Evolutionary conservation across 53 echinoderm and acorn worm species (phyloP), one percentile per base, ranked within the genome.

Genomic region (Holothuria scabra): DNA sequence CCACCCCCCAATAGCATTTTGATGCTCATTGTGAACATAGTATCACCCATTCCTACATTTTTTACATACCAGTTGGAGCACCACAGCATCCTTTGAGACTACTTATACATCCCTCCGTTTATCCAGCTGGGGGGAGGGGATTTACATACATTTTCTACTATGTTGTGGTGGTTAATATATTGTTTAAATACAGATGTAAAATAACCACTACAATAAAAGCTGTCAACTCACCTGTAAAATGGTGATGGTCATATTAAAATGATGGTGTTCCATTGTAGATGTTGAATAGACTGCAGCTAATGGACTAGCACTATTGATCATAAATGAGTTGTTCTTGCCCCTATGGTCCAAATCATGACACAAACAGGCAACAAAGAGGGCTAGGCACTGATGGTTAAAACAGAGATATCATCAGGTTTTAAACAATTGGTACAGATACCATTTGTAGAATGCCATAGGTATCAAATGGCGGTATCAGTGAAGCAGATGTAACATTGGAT

Each of bases 181-280:
- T 52, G 52, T 52, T 18, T 18, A 52, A 16, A 52, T 8, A 14
- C 14, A 12, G 18, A 3, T 52, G 18, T 2, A 52, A 2, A 2
- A 3, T 52, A 52, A 16, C 18, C 1, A 1, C 16, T 8, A 52
- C 3, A 52, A 16, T 16, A 16, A 0, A 16, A 52, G n/a, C n/a
- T 16, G 14, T 52, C 52, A 64, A 70, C 35, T 33, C 84, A 97
- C 97, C 94, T 97, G 97, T 2, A 97, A 89, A 3, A 97, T 97
- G 18, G 97, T 97, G 83, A 97, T 94, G 32, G 97, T 97, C 93
- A 94, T 94, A 57, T 97, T 97, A 86, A 94, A 94, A 76, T 97
- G 97, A 65, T 94, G 97, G 57, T 94, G 92, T 79, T 97, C 94
- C 71, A 84, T 84, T 12, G 84, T 84, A 29, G 84, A 84, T 4